A percentile compares a stretch with the other conserved stretches of the same genome.
These are phyloP conservation scores for Corythaixoides concolor DNA, from an alignment of 2,113 vertebrate genomes.

Conservation along the genomic window DNA sequence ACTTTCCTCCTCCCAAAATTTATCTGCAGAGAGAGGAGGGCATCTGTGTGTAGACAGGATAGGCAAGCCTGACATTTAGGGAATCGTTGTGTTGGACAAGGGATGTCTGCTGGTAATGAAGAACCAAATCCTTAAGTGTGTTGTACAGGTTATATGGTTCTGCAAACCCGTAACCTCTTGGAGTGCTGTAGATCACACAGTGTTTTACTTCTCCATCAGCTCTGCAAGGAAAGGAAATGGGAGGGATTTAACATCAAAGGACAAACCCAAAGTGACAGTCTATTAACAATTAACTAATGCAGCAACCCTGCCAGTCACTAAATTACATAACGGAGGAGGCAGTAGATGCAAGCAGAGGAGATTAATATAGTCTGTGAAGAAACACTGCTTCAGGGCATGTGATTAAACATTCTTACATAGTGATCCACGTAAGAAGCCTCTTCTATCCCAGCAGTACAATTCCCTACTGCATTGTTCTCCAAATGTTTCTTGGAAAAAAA, in stretches of 20 bases:
- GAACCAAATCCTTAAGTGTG: constrained; percentile 93
- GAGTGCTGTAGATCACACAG: constrained; percentile 95
- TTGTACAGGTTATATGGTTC: constrained; percentile 93
- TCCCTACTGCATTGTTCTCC: constrained; percentile 32
- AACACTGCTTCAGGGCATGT: constrained; percentile 9
- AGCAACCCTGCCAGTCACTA: not conserved
- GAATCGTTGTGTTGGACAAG: constrained; percentile 95
- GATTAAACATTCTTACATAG: constrained; percentile 40
- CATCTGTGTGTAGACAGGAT: constrained; percentile 91
- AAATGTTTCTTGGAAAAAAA: not conserved
- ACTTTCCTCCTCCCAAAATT: constrained; percentile 65
- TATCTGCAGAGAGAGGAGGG: constrained; percentile 84
- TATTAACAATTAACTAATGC: constrained; percentile 55
- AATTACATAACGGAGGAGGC: constrained; percentile 42
- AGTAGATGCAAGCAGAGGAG: constrained; percentile 8
- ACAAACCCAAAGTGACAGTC: constrained; percentile 34
- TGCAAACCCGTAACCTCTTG: constrained; percentile 91
- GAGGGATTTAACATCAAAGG: constrained; percentile 24
- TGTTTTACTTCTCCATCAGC: constrained; percentile 94
- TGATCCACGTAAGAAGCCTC: constrained; percentile 18
- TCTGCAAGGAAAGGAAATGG: constrained; percentile 69
- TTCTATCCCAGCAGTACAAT: not conserved
- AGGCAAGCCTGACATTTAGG: constrained; percentile 91
- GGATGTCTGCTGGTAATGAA: constrained; percentile 94
- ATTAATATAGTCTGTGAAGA: constrained; percentile 41